These are phyloP conservation scores for Talpa occidentalis DNA, from an alignment of 2,113 vertebrate genomes.

Conservation along the genomic window DNA sequence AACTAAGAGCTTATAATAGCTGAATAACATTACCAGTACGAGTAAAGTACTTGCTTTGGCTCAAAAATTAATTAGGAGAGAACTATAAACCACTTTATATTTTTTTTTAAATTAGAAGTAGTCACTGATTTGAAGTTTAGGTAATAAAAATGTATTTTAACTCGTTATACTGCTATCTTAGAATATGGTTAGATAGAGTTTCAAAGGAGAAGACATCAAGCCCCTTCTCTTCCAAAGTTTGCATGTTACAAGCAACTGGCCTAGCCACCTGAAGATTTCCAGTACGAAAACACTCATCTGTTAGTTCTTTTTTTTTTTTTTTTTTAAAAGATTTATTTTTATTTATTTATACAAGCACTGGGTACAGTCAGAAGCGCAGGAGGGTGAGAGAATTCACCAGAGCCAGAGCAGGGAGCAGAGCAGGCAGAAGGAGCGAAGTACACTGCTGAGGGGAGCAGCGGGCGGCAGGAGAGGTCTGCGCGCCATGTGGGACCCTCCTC, in stretches of 20 bases:
- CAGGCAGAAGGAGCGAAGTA: too few relatives aligned
- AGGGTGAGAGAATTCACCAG: too few relatives aligned
- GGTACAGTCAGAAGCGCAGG: too few relatives aligned
- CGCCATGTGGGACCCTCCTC: too few relatives aligned
- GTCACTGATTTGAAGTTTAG: background rate
- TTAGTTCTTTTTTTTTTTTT: too few relatives aligned
- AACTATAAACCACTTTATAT: background rate
- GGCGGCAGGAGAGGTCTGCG: too few relatives aligned
- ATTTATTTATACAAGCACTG: too few relatives aligned
- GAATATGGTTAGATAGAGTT: background rate
- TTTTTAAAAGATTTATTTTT: too few relatives aligned
- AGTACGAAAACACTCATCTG: background rate
- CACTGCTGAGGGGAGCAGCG: too few relatives aligned
- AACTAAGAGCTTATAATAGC: background rate
- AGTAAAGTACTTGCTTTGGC: background rate
- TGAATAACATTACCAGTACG: background rate
- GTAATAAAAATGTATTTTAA: background rate
- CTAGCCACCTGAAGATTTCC: background rate
- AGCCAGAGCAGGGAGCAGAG: too few relatives aligned
- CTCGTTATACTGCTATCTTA: background rate
- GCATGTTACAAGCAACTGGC: background rate
- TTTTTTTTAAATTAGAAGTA: background rate
- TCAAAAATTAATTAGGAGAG: conserved; percentile 8
- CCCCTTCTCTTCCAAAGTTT: background rate
- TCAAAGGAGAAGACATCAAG: background rate